phyloP scores from a whole-genome alignment of 2,113 vertebrate species.

The Antigone vipio region DNA sequence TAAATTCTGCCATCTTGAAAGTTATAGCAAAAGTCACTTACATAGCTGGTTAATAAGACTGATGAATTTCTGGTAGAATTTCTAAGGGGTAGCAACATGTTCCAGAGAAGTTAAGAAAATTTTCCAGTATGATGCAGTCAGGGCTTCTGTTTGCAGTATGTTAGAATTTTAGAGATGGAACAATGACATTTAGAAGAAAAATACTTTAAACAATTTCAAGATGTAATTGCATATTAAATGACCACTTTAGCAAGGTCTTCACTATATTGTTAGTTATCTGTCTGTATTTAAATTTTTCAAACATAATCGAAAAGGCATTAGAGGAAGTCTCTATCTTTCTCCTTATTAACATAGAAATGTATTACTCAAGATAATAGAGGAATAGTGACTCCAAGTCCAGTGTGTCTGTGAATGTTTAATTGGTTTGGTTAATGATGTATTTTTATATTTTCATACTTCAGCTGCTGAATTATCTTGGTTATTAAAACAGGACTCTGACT shows the following conservation, averaged over 20 bases:
- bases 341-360: not conserved
- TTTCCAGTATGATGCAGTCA: not conserved
- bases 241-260: not conserved
- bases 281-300: slow-evolving; percentile 12
- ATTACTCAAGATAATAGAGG: not conserved
- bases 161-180: not conserved
- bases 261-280: not conserved
- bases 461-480: not conserved
- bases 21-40: not conserved
- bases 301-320: not conserved
- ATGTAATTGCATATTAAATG: not conserved
- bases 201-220: not conserved
- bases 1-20: not conserved
- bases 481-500: not conserved
- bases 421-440: not conserved
- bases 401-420: not conserved
- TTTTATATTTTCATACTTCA: not conserved
- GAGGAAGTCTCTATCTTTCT: not conserved
- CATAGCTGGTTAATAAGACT: not conserved
- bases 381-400: not conserved
- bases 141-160: not conserved
- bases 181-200: not conserved
- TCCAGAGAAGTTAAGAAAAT: not conserved
- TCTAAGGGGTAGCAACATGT: not conserved
- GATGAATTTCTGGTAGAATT: not conserved